Percentiles rank a stretch among this genome's conserved stretches.
Evolutionary conservation across 2,797 vertebrate genomes (phyloP).

Genomic region (Siniperca obscura): DNA sequence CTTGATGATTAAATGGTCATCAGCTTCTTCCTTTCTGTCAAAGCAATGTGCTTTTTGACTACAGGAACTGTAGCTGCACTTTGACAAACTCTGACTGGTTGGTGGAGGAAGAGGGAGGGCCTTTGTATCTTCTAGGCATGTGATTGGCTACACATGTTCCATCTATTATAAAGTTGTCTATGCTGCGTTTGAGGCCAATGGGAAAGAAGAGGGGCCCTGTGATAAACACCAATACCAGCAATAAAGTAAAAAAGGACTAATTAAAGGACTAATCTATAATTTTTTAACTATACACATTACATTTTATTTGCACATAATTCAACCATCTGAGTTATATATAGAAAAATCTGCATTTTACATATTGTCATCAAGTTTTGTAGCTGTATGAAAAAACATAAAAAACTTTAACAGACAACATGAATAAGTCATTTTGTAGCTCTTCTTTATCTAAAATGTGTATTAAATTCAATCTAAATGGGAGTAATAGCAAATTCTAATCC

Average conservation of each 20-base stretch:
- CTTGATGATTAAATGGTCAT: slow-evolving; percentile 49
- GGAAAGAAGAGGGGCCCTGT: neutral
- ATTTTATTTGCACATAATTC: neutral
- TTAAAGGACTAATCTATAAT: neutral
- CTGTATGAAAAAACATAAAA: neutral
- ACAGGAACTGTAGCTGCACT: slow-evolving; percentile 72
- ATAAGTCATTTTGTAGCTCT: neutral
- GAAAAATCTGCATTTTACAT: neutral
- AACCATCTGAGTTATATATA: neutral
- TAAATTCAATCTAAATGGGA: neutral
- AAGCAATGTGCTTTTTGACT: slow-evolving; percentile 78
- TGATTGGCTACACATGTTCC: slow-evolving; percentile 66
- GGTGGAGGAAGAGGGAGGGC: slow-evolving; percentile 54
- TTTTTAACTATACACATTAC: neutral
- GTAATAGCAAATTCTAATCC: neutral
- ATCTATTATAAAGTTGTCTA: slow-evolving; percentile 18
- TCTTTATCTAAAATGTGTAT: neutral
- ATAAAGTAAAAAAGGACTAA: neutral
- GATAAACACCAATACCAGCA: neutral
- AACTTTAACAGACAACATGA: neutral
- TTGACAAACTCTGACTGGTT: slow-evolving; percentile 67
- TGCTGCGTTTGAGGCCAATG: slow-evolving; percentile 48
- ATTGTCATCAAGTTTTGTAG: neutral
- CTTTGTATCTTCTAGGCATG: neutral
- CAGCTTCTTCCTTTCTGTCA: slow-evolving; percentile 53